These are phyloP conservation scores for Ursus arctos DNA, from an alignment of 2,113 vertebrate species.

Conservation along the genomic window DNA sequence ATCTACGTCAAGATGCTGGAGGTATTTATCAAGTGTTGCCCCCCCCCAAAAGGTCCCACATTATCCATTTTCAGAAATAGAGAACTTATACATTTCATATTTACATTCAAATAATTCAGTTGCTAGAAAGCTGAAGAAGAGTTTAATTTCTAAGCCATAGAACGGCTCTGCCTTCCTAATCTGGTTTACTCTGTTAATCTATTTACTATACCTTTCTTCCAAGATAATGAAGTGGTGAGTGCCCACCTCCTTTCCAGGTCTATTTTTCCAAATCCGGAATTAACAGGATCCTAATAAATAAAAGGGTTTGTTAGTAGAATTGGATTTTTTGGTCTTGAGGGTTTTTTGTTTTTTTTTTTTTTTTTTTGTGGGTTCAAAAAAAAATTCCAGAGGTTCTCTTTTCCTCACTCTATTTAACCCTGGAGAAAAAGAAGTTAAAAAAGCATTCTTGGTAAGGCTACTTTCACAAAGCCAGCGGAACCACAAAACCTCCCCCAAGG, in stretches of 20 bases:
- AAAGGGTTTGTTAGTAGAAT: background rate
- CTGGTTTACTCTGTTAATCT: background rate
- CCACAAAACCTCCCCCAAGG: constrained; percentile 35
- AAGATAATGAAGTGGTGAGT: background rate
- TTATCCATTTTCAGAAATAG: background rate
- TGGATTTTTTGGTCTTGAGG: background rate
- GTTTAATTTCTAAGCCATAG: background rate
- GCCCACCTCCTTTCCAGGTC: background rate
- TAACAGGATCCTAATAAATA: background rate
- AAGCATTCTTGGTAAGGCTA: background rate
- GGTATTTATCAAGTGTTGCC: background rate
- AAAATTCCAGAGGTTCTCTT: constrained; percentile 9
- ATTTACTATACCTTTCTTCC: background rate
- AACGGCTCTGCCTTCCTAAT: background rate
- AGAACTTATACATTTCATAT: background rate
- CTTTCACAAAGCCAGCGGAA: constrained; percentile 29
- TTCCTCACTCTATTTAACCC: constrained; percentile 32
- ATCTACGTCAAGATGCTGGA: background rate
- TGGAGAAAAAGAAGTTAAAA: constrained; percentile 55
- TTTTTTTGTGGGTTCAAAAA: background rate
- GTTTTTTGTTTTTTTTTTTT: too few species aligned
- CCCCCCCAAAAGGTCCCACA: background rate
- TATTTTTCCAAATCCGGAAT: background rate
- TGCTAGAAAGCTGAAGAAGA: background rate
- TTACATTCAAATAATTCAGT: background rate